Conservation (phyloP, 2,888 invertebrate species). For the Tachina lurida region DNA sequence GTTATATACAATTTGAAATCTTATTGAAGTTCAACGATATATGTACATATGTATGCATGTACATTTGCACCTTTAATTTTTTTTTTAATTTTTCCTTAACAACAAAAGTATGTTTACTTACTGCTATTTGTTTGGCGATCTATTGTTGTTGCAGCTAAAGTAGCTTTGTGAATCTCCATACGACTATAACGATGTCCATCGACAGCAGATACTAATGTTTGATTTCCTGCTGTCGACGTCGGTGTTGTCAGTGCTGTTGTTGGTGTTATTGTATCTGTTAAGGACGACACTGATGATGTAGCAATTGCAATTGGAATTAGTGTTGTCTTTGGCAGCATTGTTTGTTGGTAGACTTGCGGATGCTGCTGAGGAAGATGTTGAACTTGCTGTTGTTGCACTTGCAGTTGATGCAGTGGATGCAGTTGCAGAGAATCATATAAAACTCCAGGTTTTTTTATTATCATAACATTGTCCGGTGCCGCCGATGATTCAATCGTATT, state of each 20-base stretch:
- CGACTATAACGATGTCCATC: slow-evolving; percentile 79
- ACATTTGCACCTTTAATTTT: too few relatives aligned
- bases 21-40: too few relatives aligned
- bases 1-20: too few relatives aligned
- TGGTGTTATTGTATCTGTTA: slow-evolving; percentile 23
- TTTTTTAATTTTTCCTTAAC: too few relatives aligned
- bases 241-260: slow-evolving; percentile 30
- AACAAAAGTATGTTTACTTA: slow-evolving; percentile 70
- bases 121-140: slow-evolving; percentile 77
- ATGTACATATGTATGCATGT: too few relatives aligned
- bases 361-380: slow-evolving; percentile 71
- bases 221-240: slow-evolving; percentile 61
- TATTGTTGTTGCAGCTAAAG: slow-evolving; percentile 78
- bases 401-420: slow-evolving; percentile 79
- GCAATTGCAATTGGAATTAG: slow-evolving; percentile 57
- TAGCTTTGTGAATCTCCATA: slow-evolving; percentile 81
- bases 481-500: slow-evolving; percentile 68
- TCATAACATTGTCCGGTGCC: slow-evolving; percentile 67
- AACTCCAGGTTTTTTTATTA: slow-evolving; percentile 77
- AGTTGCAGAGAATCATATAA: slow-evolving; percentile 80
- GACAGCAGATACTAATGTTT: slow-evolving; percentile 73
- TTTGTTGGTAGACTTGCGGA: slow-evolving; percentile 56
- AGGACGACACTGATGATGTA: slow-evolving; percentile 43
- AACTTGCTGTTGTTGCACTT: slow-evolving; percentile 72
- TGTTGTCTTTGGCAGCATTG: slow-evolving; percentile 63